phyloP scores from a whole-genome alignment of 2,797 vertebrate genomes.

The Pseudomugil tenellus region DNA sequence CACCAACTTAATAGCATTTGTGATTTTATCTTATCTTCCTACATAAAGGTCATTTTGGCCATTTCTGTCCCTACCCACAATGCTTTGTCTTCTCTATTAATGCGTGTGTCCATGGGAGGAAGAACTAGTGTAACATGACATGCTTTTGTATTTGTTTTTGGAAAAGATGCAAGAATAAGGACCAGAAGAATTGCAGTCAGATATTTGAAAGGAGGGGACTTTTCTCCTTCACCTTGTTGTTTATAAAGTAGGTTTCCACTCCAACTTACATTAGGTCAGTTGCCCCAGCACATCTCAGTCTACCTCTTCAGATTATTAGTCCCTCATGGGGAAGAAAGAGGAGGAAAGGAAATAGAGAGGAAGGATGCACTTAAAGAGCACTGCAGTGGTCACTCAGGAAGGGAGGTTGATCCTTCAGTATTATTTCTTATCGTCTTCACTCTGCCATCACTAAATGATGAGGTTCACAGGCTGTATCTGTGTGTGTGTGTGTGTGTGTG shows the following conservation, averaged over 20 bases:
- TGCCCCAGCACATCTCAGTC: constrained; percentile 32
- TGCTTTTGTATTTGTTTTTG: constrained; percentile 68
- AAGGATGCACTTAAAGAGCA: constrained; percentile 72
- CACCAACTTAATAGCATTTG: constrained; percentile 75
- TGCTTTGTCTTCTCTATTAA: constrained; percentile 33
- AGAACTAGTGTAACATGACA: constrained; percentile 55
- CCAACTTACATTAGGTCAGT: constrained; percentile 8
- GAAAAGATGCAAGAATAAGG: constrained; percentile 51
- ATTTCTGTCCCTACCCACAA: constrained; percentile 41
- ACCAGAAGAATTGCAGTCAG: constrained; percentile 24
- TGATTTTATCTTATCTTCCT: constrained; percentile 77
- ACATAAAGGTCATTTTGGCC: constrained; percentile 62
- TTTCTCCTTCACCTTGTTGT: constrained; percentile 24
- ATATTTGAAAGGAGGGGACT: constrained; percentile 26
- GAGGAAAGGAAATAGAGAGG: constrained; percentile 60
- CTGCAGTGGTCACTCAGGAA: constrained; percentile 65
- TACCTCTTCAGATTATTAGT: constrained; percentile 52
- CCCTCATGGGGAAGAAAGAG: constrained; percentile 55
- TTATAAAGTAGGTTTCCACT: constrained; percentile 52
- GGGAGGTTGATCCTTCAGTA: constrained; percentile 51
- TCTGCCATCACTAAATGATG: constrained; percentile 68
- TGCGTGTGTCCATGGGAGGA: constrained; percentile 51
- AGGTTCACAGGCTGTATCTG: constrained; percentile 68
- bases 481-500: constrained; percentile 47
- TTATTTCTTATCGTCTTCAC: constrained; percentile 61